phyloP scores from a whole-genome alignment of 2,888 invertebrate species.

The Ypsolopha scabrella region DNA sequence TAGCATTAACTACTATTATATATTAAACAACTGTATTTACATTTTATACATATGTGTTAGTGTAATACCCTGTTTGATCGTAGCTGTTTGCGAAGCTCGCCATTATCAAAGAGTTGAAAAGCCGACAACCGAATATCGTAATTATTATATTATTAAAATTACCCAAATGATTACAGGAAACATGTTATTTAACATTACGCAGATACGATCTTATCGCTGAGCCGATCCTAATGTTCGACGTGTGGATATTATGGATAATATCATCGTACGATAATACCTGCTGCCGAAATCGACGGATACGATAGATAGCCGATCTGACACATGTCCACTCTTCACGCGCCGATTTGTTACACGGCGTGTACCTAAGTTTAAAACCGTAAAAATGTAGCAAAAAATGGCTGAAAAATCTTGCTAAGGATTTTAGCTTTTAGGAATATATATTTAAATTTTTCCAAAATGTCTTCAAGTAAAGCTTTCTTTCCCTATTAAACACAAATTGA shows the following conservation, averaged over 20 bases:
- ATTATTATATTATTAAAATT: slow-evolving; percentile 69
- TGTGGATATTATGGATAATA: slow-evolving; percentile 51
- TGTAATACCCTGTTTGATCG: too few relatives aligned
- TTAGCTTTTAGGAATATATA: too few relatives aligned
- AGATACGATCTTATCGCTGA: slow-evolving; percentile 61
- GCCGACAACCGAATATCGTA: slow-evolving; percentile 53
- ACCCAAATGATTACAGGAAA: slow-evolving; percentile 66
- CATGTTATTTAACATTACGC: slow-evolving; percentile 62
- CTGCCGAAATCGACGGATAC: slow-evolving; percentile 20
- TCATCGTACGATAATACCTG: slow-evolving; percentile 26
- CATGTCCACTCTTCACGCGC: neutral
- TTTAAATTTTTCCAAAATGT: too few relatives aligned
- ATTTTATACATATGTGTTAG: too few relatives aligned
- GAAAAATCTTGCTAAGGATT: too few relatives aligned
- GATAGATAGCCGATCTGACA: slow-evolving; percentile 7
- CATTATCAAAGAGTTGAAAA: slow-evolving; percentile 40
- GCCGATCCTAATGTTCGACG: slow-evolving; percentile 58
- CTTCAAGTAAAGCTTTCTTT: too few relatives aligned
- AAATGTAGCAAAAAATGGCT: too few relatives aligned
- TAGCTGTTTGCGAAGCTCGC: too few relatives aligned
- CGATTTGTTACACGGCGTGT: neutral
- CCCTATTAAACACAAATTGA: too few relatives aligned
- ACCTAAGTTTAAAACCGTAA: too few relatives aligned
- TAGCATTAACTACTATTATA: too few relatives aligned
- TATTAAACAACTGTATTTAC: too few relatives aligned